Evolutionary conservation across 2,888 invertebrate species (phyloP), one percentile per base, ranked within the genome.

Genomic region (Hypena proboscidalis): DNA sequence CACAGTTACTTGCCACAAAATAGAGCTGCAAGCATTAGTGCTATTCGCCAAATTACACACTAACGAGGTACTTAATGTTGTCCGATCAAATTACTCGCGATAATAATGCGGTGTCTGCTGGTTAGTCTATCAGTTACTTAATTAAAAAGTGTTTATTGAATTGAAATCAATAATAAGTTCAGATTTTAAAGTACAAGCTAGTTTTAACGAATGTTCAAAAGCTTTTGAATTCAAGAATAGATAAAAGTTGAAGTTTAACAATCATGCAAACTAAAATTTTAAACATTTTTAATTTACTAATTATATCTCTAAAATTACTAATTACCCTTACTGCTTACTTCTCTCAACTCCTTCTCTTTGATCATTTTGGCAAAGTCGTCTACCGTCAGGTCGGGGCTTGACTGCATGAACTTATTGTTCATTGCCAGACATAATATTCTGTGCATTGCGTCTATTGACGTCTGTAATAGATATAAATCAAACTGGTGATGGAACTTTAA

Each of bases 241-340:
- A n/a, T n/a, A n/a, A n/a, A n/a, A n/a, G n/a, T n/a, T n/a, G n/a
- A n/a, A n/a, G n/a, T n/a, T n/a, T n/a, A n/a, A n/a, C n/a, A n/a
- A 17, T 17, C 17, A 17, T 17, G 17, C 3, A 33, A 20, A 19
- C 29, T 17, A 9, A 15, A n/a, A n/a, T n/a, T n/a, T n/a, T n/a
- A 35, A 49, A 36, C n/a, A 23, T 21, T 39, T 23, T 4, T 25
- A 61, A 48, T 53, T 53, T 44, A 68, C 50, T 62, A 74, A 69
- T 70, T 56, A 58, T 53, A 70, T 67, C 52, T 70, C 71, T 73
- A 74, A 77, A 75, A 76, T 71, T 67, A 76, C 68, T 72, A 80
- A 80, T 84, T 85, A 87, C 87, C 86, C 81, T 80, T 80, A 69
- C 69, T 78, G 82, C 80, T 84, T 85, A 84, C 84, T 77, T 88